Percentiles rank a stretch among this genome's conserved stretches.
phyloP scores from a whole-genome alignment of 92 coral and sea anemone genomes.

The Palythoa grandis region DNA sequence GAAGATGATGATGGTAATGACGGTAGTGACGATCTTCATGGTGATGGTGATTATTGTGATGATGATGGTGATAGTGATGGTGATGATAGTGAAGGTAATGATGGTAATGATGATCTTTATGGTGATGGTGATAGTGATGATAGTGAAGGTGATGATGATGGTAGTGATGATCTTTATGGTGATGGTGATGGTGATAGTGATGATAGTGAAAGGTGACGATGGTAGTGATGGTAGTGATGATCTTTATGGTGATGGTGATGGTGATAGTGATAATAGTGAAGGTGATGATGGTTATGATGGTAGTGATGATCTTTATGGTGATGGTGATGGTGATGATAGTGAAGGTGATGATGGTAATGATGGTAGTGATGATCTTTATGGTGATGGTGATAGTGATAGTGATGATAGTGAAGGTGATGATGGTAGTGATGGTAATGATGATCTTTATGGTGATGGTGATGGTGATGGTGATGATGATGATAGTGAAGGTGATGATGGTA shows the following conservation, averaged over 20 bases:
- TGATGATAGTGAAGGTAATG: not conserved
- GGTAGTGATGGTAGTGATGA: too few relatives aligned
- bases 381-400: not conserved
- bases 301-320: not conserved
- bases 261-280: not conserved
- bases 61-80: not conserved
- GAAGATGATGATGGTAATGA: not conserved
- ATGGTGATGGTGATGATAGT: not conserved
- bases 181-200: too few relatives aligned
- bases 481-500: not conserved
- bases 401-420: too few relatives aligned
- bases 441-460: too few relatives aligned
- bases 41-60: not conserved
- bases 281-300: not conserved
- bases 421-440: not conserved
- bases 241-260: too few relatives aligned
- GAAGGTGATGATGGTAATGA: not conserved
- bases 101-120: too few relatives aligned
- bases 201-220: too few relatives aligned
- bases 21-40: not conserved
- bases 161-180: too few relatives aligned
- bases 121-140: too few relatives aligned
- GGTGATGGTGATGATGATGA: not conserved
- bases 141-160: too few relatives aligned
- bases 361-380: not conserved